phyloP scores from a whole-genome alignment of 2,113 vertebrate species.

The Phocoena sinus region DNA sequence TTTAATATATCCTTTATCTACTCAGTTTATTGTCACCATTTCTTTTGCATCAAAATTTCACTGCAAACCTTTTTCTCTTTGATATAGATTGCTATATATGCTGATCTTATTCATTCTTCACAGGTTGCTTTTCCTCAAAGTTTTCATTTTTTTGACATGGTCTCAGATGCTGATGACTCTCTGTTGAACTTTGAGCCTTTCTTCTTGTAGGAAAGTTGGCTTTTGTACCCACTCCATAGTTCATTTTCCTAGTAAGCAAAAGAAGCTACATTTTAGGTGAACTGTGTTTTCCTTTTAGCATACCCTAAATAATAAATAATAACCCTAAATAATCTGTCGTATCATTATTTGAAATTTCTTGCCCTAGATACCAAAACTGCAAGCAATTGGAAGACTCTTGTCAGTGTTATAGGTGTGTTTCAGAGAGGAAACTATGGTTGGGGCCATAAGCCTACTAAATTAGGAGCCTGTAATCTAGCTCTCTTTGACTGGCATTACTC shows the following conservation, averaged over 20 bases:
- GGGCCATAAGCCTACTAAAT: background rate
- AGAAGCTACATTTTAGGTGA: background rate
- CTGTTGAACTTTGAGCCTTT: background rate
- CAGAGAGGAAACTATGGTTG: background rate
- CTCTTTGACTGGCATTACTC: background rate
- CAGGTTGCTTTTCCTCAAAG: background rate
- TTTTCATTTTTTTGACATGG: constrained; percentile 8
- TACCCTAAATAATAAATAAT: background rate
- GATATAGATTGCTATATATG: background rate
- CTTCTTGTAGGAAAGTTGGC: background rate
- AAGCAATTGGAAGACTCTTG: background rate
- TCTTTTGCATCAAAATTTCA: constrained; percentile 10
- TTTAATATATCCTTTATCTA: background rate
- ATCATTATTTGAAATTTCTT: constrained; percentile 8
- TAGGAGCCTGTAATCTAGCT: background rate
- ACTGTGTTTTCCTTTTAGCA: background rate
- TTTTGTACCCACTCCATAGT: background rate
- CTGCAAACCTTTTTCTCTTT: background rate
- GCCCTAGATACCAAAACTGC: background rate
- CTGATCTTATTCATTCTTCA: background rate
- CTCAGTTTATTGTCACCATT: background rate
- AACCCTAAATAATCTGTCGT: background rate
- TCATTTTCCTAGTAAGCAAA: constrained; percentile 1
- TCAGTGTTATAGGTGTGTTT: background rate
- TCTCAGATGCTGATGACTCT: background rate